phyloP scores from a whole-genome alignment of 1,140 invertebrate species.

The Drosophila eugracilis region DNA sequence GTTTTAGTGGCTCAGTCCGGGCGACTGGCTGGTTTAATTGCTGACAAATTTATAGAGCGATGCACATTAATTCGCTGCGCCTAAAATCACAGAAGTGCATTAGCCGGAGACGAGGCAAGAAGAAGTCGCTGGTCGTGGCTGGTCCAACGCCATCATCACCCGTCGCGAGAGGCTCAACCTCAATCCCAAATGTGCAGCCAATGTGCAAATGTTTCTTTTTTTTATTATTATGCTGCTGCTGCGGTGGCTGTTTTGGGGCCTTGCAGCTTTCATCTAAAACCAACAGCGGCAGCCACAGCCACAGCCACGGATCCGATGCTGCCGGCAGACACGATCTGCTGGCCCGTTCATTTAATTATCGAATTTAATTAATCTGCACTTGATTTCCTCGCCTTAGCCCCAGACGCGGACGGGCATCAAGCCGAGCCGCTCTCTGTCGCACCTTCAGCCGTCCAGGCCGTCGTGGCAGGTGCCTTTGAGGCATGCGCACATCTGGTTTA shows the following conservation, averaged over 20 bases:
- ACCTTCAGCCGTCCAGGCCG: neutral
- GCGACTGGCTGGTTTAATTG: slow-evolving; percentile 75
- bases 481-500: slow-evolving; percentile 58
- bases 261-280: slow-evolving; percentile 61
- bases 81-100: slow-evolving; percentile 82
- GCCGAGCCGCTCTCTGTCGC: neutral
- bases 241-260: slow-evolving; percentile 3
- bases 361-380: slow-evolving; percentile 83
- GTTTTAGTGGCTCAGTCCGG: slow-evolving; percentile 31
- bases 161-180: slow-evolving; percentile 58
- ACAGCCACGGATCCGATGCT: slow-evolving; percentile 32
- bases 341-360: slow-evolving; percentile 80
- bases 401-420: slow-evolving; percentile 26
- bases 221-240: slow-evolving; percentile 34
- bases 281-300: slow-evolving; percentile 45
- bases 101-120: slow-evolving; percentile 45
- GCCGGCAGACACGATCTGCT: slow-evolving; percentile 64
- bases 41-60: slow-evolving; percentile 84
- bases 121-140: slow-evolving; percentile 13
- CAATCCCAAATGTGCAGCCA: slow-evolving; percentile 78
- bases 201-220: slow-evolving; percentile 56
- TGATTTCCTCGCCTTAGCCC: slow-evolving; percentile 74
- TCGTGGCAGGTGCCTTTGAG: slow-evolving; percentile 58
- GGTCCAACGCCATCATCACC: slow-evolving; percentile 36
- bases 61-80: slow-evolving; percentile 81